Base-by-base conservation (phyloP, 2,797 vertebrate species). In the Chelmon rostratus region DNA sequence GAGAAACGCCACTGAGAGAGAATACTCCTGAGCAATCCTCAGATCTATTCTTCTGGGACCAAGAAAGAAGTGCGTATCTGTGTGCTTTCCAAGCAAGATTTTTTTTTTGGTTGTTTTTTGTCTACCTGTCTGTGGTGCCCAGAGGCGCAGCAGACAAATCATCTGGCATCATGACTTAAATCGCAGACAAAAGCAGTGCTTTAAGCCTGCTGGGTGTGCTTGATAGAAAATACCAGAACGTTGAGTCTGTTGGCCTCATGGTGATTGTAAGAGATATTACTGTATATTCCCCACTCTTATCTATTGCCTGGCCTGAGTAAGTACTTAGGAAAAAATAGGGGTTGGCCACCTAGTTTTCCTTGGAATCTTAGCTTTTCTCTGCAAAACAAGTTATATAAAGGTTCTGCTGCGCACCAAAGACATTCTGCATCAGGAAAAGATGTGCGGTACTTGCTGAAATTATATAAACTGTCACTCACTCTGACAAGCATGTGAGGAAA, bases 401-500 rank as follows among this genome's bases (percentile, higher is more conserved):
- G 63, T 68, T 76, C 65, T 76, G 56, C 0, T 1, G 52, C 33
- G 31, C 40, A 57, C 40, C 37, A 56, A 68, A 82, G 54, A 54
- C 49, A 7, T 56, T 40, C 28, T 6, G 62, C 50, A 68, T 61
- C 16, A 42, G 21, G 2, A 66, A 9, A 65, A 73, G 7, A 73
- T 31, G 21, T 47, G 19, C 46, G 63, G 11, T 56, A 15, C 80
- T 89, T 71, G 13, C 1, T 57, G 63, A 72, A 79, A 82, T 73
- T 11, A 68, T 42, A 66, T 13, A 73, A 69, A 78, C 63, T 66
- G 75, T 76, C 78, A 97, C 98, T 98, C 85, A 99, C 98, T 92
- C 97, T 94, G 90, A 99, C 98, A 33, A 99, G 97, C 96, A 98
- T 97, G 90, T 99, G 97, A 0, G 98, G 98, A 88, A 99, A 99